Conservation (phyloP, 2,113 vertebrate species). For the Lathamus discolor region DNA sequence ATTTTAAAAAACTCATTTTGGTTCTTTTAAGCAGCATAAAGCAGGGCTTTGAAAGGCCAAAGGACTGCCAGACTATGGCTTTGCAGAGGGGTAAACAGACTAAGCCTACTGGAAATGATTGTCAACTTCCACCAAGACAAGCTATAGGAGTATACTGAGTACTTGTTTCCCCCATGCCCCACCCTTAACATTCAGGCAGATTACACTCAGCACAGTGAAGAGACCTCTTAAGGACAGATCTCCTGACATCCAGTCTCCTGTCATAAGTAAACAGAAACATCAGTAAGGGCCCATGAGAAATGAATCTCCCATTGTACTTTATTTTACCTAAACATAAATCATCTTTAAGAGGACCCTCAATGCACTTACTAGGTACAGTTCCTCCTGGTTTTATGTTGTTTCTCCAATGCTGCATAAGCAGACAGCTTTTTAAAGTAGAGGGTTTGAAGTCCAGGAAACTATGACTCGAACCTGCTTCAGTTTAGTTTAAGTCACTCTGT, state of each 20-base stretch:
- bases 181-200: neutral
- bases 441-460: neutral
- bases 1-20: neutral
- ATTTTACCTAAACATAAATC: neutral
- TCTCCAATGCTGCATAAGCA: neutral
- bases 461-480: neutral
- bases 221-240: neutral
- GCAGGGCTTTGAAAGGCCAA: neutral
- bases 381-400: neutral
- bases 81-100: neutral
- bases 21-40: neutral
- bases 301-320: neutral
- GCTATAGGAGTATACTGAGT: neutral
- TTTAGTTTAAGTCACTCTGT: neutral
- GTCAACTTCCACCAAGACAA: neutral
- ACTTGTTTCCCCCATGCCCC: neutral
- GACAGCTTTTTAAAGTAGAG: neutral
- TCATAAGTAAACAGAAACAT: neutral
- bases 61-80: neutral
- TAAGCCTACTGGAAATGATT: neutral
- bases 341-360: neutral
- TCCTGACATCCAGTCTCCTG: neutral
- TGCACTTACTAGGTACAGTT: neutral
- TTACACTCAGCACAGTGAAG: neutral
- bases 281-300: neutral